These are phyloP conservation scores for Polyommatus icarus DNA, from an alignment of 2,888 invertebrate genomes.

Conservation along the genomic window DNA sequence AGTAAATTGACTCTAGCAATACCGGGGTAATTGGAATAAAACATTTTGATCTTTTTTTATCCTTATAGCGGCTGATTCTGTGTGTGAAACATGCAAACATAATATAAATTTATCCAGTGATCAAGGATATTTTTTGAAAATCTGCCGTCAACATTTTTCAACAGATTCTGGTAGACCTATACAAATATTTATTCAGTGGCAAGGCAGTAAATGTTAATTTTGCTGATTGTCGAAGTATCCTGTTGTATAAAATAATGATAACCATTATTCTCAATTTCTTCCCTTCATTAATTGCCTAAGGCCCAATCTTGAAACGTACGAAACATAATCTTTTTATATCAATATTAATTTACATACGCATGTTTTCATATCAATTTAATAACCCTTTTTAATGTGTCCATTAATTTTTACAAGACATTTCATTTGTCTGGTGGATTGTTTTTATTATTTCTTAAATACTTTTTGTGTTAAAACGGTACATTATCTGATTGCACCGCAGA, in stretches of 20 bases:
- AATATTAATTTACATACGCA: constrained; percentile 21
- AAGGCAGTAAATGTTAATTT: background rate
- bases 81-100: no score
- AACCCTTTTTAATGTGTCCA: constrained; percentile 23
- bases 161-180: no score
- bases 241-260: background rate
- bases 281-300: background rate
- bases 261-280: background rate
- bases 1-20: no score
- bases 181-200: no score
- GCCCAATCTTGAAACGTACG: constrained; percentile 6
- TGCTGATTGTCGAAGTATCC: background rate
- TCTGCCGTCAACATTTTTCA: no score
- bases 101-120: no score
- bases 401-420: constrained; percentile 13
- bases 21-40: no score
- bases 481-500: constrained; percentile 31
- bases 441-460: constrained; percentile 19
- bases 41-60: no score
- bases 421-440: constrained; percentile 18
- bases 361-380: constrained; percentile 21
- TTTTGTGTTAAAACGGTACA: background rate
- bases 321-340: constrained; percentile 16
- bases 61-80: no score
- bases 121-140: no score